Evolutionary conservation across 1,140 invertebrate species (phyloP).

Genomic region (Eciton burchellii): DNA sequence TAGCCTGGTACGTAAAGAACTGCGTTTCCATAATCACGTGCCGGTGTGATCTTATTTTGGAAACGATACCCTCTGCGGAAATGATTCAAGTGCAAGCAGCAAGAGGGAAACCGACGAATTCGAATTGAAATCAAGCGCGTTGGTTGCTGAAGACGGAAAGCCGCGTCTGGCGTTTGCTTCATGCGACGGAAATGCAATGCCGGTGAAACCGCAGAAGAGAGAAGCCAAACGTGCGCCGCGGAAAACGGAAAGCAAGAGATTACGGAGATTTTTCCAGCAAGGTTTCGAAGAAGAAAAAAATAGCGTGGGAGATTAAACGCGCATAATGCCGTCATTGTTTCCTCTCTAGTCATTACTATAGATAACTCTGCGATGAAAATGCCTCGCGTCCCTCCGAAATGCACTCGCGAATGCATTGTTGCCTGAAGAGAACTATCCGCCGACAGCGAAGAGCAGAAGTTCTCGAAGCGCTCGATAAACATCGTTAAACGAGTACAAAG

Average conservation of each 20-base stretch:
- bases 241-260: not conserved
- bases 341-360: not conserved
- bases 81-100: not conserved
- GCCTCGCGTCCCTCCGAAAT: not conserved
- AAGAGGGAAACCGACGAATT: not conserved
- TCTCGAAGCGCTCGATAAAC: not conserved
- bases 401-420: not conserved
- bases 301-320: conserved; percentile 27
- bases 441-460: not conserved
- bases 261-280: conserved; percentile 13
- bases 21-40: not conserved
- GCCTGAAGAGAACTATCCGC: not conserved
- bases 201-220: not conserved
- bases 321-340: conserved; percentile 33
- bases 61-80: not conserved
- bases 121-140: not conserved
- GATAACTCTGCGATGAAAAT: not conserved
- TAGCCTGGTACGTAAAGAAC: no score
- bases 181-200: not conserved
- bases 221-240: not conserved
- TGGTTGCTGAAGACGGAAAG: not conserved
- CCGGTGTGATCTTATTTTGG: not conserved
- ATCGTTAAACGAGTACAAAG: no score
- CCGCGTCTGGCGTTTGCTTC: not conserved
- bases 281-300: conserved; percentile 13